Percentiles rank a stretch among this genome's conserved stretches.
phyloP scores from a whole-genome alignment of 1,140 invertebrate species.

The Xylocopa sonorina region DNA sequence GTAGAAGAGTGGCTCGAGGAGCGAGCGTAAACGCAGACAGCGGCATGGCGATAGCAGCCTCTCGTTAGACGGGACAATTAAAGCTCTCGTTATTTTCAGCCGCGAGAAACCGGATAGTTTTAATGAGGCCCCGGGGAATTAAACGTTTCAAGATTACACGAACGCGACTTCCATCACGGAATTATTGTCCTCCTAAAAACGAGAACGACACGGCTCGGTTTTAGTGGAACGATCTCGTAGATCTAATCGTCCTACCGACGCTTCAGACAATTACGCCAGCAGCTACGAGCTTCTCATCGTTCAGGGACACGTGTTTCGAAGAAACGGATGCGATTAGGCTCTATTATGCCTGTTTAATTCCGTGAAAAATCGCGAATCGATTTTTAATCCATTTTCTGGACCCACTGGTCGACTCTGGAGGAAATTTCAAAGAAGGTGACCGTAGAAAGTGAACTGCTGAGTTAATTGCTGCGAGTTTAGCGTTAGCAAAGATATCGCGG shows the following conservation, averaged over 20 bases:
- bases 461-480: too few species aligned
- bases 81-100: conserved; percentile 38
- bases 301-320: neutral
- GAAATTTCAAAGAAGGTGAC: too few species aligned
- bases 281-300: too few species aligned
- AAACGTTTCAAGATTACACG: conserved; percentile 35
- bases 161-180: neutral
- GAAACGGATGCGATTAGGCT: too few species aligned
- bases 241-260: neutral
- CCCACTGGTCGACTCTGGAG: too few species aligned
- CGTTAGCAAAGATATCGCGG: neutral
- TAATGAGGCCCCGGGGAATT: conserved; percentile 16
- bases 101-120: conserved; percentile 28
- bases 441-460: too few species aligned
- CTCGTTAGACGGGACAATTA: conserved; percentile 39
- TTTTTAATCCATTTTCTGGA: too few species aligned
- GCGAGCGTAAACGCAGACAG: neutral
- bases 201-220: neutral
- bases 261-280: neutral
- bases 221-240: neutral
- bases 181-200: conserved; percentile 4
- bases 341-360: too few species aligned
- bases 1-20: neutral
- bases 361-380: too few species aligned
- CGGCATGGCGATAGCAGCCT: neutral